Base-by-base conservation (phyloP, 2,797 vertebrate species). In the Gila robusta region DNA sequence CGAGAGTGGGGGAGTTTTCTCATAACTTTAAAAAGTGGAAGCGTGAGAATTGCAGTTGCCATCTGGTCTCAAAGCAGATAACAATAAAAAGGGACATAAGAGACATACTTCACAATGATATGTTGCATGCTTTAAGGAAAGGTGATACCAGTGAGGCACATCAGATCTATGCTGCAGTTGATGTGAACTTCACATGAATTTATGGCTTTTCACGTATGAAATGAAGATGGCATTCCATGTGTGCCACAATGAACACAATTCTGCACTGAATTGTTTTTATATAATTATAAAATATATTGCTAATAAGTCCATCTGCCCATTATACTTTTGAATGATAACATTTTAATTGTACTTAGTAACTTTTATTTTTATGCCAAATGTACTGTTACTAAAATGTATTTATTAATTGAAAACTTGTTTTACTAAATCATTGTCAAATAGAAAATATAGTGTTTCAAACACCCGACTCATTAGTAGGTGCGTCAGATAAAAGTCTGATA, bases 1-100 rank as follows among this genome's bases (percentile, higher is more conserved):
- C 10, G 7, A 80, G 62, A 39, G 23, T 81, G 64, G 19, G 1
- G 16, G n/a, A 67, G n/a, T 19, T 69, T 78, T 69, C 21, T 81
- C 47, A 70, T 81, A 39, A 37, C 66, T 81, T 49, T 70, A 23
- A 81, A 70, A 69, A 81, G 66, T 37, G 66, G 28, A 81, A 37
- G 79, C 14, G 32, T 81, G 79, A 66, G 66, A 69, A 81, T 37
- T 39, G 41, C 7, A 81, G 47, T 47, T 52, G 66, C 32, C 79
- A 70, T 81, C 66, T 70, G 66, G 66, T 81, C 79, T 81, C 79
- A 39, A 70, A 54, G 35, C 14, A 26, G 47, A 54, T 37, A 39
- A 54, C 47, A 70, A 39, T 81, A 54, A 70, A 49, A 70, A 54
- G 6, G 59, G 62, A 67, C 62, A 80, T 35, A 35, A 35, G 79